Evolutionary conservation across 2,888 invertebrate genomes (phyloP), one percentile per base, ranked within the genome.

Genomic region (Drosophila anceps): DNA sequence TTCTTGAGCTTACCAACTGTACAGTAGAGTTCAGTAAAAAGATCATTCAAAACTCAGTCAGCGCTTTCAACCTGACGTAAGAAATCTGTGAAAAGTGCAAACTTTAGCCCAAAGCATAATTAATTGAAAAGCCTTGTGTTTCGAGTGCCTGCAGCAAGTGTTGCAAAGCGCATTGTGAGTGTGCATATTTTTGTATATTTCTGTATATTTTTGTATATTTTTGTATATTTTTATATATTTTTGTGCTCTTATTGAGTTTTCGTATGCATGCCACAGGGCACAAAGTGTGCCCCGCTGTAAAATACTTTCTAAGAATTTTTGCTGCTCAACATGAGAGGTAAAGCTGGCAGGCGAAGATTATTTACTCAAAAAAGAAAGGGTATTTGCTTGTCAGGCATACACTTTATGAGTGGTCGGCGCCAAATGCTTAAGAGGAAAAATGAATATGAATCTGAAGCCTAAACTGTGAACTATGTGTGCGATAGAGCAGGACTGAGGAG

Each of bases 371-470:
- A 24, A 24, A 24, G 2, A 39, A n/a, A n/a, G n/a, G 27, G 46
- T n/a, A 29, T 29, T 2, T 48, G n/a, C 10, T 2, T 2, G 27
- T 3, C 27, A n/a, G 46, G 46, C 46, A 46, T 46, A 5, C 1
- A 2, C 46, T 15, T 0, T 8, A 15, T 27, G 27, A 15, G 27
- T 2, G 1, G 13, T 24, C 24, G 8, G 0, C 2, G 13, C 13
- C 13, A 7, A 44, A 44, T 15, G 24, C n/a, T 20, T 5, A 31
- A 20, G 24, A 24, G 31, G 12, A n/a, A 60, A 59, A 18, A 35
- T 63, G 8, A 48, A 39, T 63, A 63, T 39, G 29, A 48, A 48
- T 48, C 18, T 33, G 27, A 39, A 20, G 7, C 31, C 8, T 54
- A 13, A 50, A 41, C 41, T 24, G 24, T 55, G 37, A 54, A 13